Conservation (phyloP, 1,140 invertebrate species). For the Platorchestia sp. region DNA sequence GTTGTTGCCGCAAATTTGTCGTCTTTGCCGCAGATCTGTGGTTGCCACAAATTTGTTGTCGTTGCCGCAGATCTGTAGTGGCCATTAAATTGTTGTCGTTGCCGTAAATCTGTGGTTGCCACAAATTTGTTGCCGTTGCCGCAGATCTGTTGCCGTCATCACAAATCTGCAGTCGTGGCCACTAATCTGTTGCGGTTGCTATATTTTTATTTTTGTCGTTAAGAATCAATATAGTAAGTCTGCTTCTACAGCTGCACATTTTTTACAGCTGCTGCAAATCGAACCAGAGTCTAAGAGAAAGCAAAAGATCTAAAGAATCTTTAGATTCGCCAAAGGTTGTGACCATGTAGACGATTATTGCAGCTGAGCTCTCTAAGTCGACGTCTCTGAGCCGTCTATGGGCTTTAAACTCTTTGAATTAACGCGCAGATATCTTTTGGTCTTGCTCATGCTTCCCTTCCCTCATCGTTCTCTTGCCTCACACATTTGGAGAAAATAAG, state of each 20-base stretch:
- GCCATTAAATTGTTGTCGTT: no score
- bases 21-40: no score
- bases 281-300: not conserved
- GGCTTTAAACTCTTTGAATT: not conserved
- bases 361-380: not conserved
- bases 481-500: not conserved
- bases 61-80: no score
- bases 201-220: no score
- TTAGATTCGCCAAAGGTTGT: not conserved
- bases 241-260: not conserved
- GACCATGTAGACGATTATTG: not conserved
- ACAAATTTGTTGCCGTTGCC: not conserved
- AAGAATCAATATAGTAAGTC: no score
- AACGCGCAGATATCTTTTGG: not conserved
- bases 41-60: no score
- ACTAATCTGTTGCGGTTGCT: no score
- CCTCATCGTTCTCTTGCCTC: not conserved
- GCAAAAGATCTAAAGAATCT: not conserved
- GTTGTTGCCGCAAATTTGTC: no score
- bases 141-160: no score
- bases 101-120: not conserved
- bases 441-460: not conserved
- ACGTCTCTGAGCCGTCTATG: not conserved
- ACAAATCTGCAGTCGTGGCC: no score
- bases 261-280: not conserved